Percentiles rank a stretch among this genome's conserved stretches.
Conservation (phyloP, 1,140 invertebrate genomes). For the Drosophila rufa region DNA sequence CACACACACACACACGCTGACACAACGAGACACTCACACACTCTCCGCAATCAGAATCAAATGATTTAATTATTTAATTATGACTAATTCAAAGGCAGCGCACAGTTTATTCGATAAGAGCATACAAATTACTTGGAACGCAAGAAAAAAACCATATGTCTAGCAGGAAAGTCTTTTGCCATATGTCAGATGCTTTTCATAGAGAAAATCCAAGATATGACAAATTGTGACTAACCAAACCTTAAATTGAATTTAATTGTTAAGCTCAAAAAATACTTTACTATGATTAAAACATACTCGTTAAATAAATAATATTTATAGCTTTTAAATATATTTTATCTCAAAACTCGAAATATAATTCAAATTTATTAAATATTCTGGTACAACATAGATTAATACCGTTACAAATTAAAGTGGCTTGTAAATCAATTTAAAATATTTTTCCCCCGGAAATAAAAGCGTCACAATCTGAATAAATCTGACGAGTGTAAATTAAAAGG, state of each 20-base stretch:
- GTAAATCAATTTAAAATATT: background rate
- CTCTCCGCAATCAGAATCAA: constrained; percentile 27
- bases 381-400: background rate
- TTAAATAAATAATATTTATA: too few relatives aligned
- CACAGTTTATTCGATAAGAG: constrained; percentile 28
- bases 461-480: background rate
- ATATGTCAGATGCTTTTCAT: constrained; percentile 4
- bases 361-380: too few relatives aligned
- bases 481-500: background rate
- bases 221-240: background rate
- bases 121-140: constrained; percentile 8
- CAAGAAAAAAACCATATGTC: constrained; percentile 5
- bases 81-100: constrained; percentile 38
- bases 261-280: too few relatives aligned
- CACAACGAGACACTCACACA: constrained; percentile 6
- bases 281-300: too few relatives aligned
- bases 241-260: background rate
- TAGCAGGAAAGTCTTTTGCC: constrained; percentile 1
- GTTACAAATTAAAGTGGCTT: background rate
- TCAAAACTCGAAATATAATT: too few relatives aligned
- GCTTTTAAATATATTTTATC: too few relatives aligned
- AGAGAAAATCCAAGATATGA: background rate
- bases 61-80: constrained; percentile 35
- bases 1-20: constrained; percentile 4
- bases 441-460: background rate